phyloP scores from a whole-genome alignment of 2,888 invertebrate species.

The Dilophus febrilis region DNA sequence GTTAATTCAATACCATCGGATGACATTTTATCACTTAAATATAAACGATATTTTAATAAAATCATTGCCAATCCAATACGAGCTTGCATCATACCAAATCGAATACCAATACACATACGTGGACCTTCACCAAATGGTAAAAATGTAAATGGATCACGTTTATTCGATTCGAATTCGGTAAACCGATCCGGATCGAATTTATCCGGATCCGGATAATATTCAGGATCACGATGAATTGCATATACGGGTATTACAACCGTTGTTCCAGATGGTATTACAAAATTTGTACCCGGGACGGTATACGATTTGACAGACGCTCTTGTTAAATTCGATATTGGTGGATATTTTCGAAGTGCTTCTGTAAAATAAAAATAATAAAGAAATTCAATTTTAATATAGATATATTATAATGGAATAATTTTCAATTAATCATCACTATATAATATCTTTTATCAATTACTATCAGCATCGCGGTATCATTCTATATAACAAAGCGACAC shows the following conservation, averaged over 20 bases:
- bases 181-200: conserved; percentile 45
- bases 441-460: no score
- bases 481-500: no score
- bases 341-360: conserved; percentile 39
- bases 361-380: conserved; percentile 1
- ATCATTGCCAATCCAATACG: conserved; percentile 19
- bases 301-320: conserved; percentile 32
- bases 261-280: conserved; percentile 33
- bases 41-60: conserved; percentile 18
- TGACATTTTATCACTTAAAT: conserved; percentile 13
- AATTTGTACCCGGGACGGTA: conserved; percentile 27
- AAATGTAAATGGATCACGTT: conserved; percentile 19
- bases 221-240: conserved; percentile 41
- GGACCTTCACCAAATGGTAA: conserved; percentile 25
- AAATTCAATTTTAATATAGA: no score
- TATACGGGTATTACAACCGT: conserved; percentile 36
- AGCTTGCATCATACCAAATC: conserved; percentile 26
- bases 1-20: no score
- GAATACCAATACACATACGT: conserved; percentile 20
- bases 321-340: conserved; percentile 32
- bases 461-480: no score
- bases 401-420: no score
- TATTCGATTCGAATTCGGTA: conserved; percentile 28
- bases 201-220: conserved; percentile 41
- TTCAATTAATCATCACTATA: no score